Base-by-base conservation (phyloP, 2,888 invertebrate genomes). In the Eretmocerus hayati region DNA sequence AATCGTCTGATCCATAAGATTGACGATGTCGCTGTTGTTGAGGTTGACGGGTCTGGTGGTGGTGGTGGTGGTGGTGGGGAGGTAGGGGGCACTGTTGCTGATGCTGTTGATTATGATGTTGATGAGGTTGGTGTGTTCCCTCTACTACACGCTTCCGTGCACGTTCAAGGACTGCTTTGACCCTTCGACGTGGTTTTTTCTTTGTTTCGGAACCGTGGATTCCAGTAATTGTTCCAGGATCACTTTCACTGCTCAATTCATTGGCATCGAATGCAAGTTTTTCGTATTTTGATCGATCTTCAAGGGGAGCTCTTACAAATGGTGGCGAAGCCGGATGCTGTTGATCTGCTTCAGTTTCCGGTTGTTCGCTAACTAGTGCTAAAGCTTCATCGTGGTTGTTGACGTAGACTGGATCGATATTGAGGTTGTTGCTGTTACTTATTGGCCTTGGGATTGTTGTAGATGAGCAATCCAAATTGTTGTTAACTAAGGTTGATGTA, bases 251-350 rank as follows among this genome's bases (percentile, higher is more conserved):
- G 35, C 77, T 80, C 38, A 77, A 67, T 55, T 81, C 81, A 53
- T 75, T 76, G 1, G 66, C 65, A 56, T 79, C 80, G 62, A 78
- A 80, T 2, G 81, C 77, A 39, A 88, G 71, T 65, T 87, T 87
- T 61, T 86, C 85, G 63, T 87, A 88, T 61, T 85, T 86, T 18
- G 85, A 84, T 23, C 86, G 77, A 65, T 85, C 84, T 60, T 85
- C 84, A 4, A 81, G 57, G 0, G 84, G 84, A 0, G 80, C 76
- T 58, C 78, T 78, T 0, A 81, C 77, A 62, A 80, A 82, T 0
- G 76, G 75, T 42, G 78, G 72, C 15, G 77, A 73, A 31, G 66
- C 64, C 1, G 71, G 66, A 57, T n/a, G n/a, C n/a, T n/a, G n/a
- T n/a, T n/a, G n/a, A n/a, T n/a, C n/a, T n/a, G n/a, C 66, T 69